These are phyloP conservation scores for Melitaea cinxia DNA, from an alignment of 1,140 invertebrate genomes.

Conservation along the genomic window DNA sequence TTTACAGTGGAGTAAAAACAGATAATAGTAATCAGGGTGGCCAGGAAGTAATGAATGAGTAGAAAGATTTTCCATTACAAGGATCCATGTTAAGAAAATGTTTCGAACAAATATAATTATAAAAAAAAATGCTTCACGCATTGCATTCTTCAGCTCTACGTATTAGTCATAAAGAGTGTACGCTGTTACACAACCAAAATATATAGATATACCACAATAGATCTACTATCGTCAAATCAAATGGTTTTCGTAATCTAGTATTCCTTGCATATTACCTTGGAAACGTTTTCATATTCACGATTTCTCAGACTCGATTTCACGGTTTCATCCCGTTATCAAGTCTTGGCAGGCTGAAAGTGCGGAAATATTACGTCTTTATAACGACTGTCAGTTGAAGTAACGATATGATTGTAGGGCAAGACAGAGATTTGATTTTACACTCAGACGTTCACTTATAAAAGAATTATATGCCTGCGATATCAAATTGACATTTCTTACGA, in stretches of 20 bases:
- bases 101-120: no score
- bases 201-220: neutral
- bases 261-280: constrained; percentile 27
- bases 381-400: constrained; percentile 14
- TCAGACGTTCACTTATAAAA: neutral
- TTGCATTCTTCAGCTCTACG: no score
- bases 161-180: no score
- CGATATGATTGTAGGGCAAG: constrained; percentile 13
- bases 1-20: no score
- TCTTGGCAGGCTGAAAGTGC: constrained; percentile 28
- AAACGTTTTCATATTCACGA: constrained; percentile 24
- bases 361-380: constrained; percentile 22
- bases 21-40: no score
- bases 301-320: constrained; percentile 31
- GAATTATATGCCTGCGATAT: neutral
- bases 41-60: no score
- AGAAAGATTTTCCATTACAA: no score
- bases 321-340: constrained; percentile 36
- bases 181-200: neutral
- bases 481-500: no score
- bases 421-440: constrained; percentile 5
- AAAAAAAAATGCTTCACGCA: no score
- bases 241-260: constrained; percentile 11
- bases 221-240: neutral
- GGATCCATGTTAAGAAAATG: no score